Evolutionary conservation across 2,888 invertebrate species (phyloP), one percentile per base, ranked within the genome.

Genomic region (Nemotelus pantherinus): DNA sequence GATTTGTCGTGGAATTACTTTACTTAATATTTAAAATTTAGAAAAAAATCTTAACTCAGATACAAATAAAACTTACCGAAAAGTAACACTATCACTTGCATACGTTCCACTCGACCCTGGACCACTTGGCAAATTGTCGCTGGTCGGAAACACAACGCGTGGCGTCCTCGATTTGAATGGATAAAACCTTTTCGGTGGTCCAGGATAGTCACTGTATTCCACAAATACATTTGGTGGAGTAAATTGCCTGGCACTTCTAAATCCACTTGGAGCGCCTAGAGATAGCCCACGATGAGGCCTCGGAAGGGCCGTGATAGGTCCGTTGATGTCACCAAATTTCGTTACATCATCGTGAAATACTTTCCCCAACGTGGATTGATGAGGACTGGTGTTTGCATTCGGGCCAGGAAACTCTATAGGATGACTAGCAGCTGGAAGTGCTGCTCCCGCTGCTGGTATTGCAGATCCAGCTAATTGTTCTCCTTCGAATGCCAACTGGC

Each of bases 251-350:
- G 82, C 71, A 53, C 79, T 72, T 6, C 82, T 77, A 72, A 78
- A 80, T 76, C 84, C 84, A 43, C 86, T 86, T 39, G 85, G 84
- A 50, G 41, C 7, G 44, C 43, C 41, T 53, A 85, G 86, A 81
- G 82, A 86, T 57, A 85, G 82, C 10, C 85, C 85, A 9, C 86
- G 83, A 68, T 85, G 86, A 2, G 85, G 83, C 7, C 85, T 82
- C 0, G 85, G 86, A 57, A 86, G 58, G 2, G 86, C 85, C 2
- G 87, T 87, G 10, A 87, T 85, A 0, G 87, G 87, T 7, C 87
- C 87, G 79, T 87, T 87, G 7, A 86, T 82, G 57, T 87, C 87
- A 1, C 87, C 87, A 71, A 87, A 87, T 80, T 87, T 87, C 47
- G 87, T 87, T 2, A 87, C 87, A 65, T 87, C 87, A 57, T 87